phyloP scores from a whole-genome alignment of 2,888 invertebrate genomes.

The Augochlorella aurata region DNA sequence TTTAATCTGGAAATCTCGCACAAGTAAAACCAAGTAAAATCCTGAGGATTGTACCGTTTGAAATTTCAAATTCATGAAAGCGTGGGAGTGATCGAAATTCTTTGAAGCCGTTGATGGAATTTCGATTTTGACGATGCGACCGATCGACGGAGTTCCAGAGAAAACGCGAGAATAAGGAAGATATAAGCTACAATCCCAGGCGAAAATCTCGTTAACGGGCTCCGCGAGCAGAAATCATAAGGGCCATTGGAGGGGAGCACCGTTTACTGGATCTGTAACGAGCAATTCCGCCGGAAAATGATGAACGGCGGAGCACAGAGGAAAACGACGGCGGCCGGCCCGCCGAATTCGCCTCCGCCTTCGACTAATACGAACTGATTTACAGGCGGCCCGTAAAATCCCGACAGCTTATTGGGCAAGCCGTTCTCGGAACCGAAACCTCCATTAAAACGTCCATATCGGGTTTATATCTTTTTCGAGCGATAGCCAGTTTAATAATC shows the following conservation, averaged over 20 bases:
- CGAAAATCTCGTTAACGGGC: slow-evolving; percentile 24
- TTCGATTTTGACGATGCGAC: not conserved
- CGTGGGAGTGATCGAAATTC: not conserved
- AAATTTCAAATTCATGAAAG: not conserved
- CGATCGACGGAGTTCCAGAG: not conserved
- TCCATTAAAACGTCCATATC: slow-evolving; percentile 16
- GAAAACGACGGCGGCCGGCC: not conserved
- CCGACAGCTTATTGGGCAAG: slow-evolving; percentile 20
- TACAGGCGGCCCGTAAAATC: slow-evolving; percentile 22
- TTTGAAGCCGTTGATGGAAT: slow-evolving; percentile 1
- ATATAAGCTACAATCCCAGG: slow-evolving; percentile 6
- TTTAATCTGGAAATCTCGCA: too few species aligned
- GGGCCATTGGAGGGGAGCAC: not conserved
- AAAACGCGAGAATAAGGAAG: not conserved
- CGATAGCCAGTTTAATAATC: not conserved
- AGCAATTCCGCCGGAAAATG: slow-evolving; percentile 16
- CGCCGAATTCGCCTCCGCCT: not conserved
- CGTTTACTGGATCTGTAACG: slow-evolving; percentile 5
- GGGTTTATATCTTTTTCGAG: slow-evolving; percentile 4
- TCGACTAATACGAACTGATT: slow-evolving; percentile 7
- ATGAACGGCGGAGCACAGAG: not conserved
- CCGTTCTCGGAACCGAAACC: not conserved
- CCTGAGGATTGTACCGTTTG: not conserved
- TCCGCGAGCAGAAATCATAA: slow-evolving; percentile 18
- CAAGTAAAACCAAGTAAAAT: too few species aligned